phyloP scores from a whole-genome alignment of 2,797 vertebrate genomes.

The Amblyraja radiata region DNA sequence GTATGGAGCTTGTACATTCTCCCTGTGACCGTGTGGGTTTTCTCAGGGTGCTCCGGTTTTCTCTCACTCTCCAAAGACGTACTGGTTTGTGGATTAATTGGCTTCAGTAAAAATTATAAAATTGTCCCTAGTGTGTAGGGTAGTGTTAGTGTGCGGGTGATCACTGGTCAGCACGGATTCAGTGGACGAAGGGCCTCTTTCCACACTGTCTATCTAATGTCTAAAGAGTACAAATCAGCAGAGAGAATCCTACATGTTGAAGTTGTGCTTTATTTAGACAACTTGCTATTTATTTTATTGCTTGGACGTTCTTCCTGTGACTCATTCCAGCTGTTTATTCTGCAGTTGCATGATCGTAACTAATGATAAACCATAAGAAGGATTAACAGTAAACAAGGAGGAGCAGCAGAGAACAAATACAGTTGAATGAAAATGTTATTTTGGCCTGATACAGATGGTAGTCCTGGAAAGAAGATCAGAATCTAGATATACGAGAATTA shows the following conservation, averaged over 20 bases:
- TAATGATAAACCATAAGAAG: constrained; percentile 12
- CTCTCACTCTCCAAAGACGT: too few relatives aligned
- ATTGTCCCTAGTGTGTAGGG: too few relatives aligned
- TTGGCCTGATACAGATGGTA: not conserved
- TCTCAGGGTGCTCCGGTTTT: too few relatives aligned
- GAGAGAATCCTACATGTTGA: not conserved
- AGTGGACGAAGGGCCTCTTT: too few relatives aligned
- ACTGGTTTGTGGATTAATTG: too few relatives aligned
- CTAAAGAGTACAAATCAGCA: not conserved
- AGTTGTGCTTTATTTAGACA: constrained; percentile 5
- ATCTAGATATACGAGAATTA: not conserved
- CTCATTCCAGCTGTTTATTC: constrained; percentile 17
- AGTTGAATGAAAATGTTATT: not conserved
- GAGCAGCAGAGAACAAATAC: not conserved
- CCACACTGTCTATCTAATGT: too few relatives aligned
- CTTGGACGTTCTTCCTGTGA: constrained; percentile 22
- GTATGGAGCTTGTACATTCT: too few relatives aligned
- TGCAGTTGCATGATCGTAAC: constrained; percentile 2
- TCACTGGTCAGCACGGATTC: too few relatives aligned
- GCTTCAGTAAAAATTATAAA: too few relatives aligned
- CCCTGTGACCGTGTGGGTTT: too few relatives aligned
- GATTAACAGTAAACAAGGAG: not conserved
- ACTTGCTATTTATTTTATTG: constrained; percentile 2
- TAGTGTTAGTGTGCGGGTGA: too few relatives aligned
- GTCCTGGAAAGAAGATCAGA: not conserved